These are phyloP conservation scores for Plestiodon gilberti DNA, from an alignment of 2,113 vertebrate genomes.

Conservation along the genomic window DNA sequence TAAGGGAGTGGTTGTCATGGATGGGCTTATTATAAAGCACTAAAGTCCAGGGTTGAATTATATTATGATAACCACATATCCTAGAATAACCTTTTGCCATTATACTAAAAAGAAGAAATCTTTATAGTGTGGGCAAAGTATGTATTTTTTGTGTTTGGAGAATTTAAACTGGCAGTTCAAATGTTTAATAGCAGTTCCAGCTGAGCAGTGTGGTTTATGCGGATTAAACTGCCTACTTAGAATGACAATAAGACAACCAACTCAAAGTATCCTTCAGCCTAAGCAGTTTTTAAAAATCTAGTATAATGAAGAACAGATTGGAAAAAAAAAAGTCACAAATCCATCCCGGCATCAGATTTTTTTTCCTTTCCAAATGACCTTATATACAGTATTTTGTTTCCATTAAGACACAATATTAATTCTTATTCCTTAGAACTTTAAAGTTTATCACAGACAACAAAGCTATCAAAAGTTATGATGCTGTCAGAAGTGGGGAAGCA, in stretches of 20 bases:
- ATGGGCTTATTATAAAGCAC: slow-evolving; percentile 41
- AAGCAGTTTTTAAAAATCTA: slow-evolving; percentile 14
- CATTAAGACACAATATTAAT: not conserved
- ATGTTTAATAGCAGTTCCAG: slow-evolving; percentile 55
- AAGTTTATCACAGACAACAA: slow-evolving; percentile 9
- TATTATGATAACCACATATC: slow-evolving; percentile 64
- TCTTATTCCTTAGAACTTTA: not conserved
- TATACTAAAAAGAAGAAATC: slow-evolving; percentile 55
- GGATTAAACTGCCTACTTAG: slow-evolving; percentile 43
- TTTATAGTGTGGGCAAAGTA: slow-evolving; percentile 44
- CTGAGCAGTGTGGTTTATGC: slow-evolving; percentile 37
- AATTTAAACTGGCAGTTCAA: slow-evolving; percentile 60
- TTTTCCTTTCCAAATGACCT: not conserved
- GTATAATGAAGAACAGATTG: slow-evolving; percentile 40
- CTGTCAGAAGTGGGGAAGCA: not conserved
- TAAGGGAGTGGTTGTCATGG: slow-evolving; percentile 30
- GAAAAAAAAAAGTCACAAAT: not conserved
- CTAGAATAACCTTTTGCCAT: slow-evolving; percentile 62
- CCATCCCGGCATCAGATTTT: slow-evolving; percentile 10
- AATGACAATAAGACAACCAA: slow-evolving; percentile 48
- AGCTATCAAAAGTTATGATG: slow-evolving; percentile 1
- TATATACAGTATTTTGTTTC: slow-evolving; percentile 1
- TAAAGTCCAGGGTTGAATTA: slow-evolving; percentile 32
- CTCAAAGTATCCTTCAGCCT: slow-evolving; percentile 12
- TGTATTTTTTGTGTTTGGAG: slow-evolving; percentile 45